A percentile compares a stretch with the other conserved stretches of the same genome.
These are phyloP conservation scores for Agrypnia vestita DNA, from an alignment of 1,140 invertebrate genomes.

Conservation along the genomic window DNA sequence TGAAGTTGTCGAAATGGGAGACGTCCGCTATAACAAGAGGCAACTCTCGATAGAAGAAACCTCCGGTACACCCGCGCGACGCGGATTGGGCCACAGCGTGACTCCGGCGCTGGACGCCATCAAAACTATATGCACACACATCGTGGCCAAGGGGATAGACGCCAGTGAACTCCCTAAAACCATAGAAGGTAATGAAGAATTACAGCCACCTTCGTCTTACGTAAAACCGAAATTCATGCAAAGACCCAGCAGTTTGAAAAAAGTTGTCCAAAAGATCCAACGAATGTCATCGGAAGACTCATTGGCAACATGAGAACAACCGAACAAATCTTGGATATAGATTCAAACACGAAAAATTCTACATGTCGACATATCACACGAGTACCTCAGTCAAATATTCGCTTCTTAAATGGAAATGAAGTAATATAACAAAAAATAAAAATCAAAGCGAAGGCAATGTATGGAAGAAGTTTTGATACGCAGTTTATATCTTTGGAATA, in stretches of 20 bases:
- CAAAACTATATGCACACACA: slow-evolving; percentile 64
- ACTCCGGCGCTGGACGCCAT: slow-evolving; percentile 65
- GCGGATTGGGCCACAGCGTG: slow-evolving; percentile 61
- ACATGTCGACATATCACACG: too few species aligned
- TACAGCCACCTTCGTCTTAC: slow-evolving; percentile 71
- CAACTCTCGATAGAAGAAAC: slow-evolving; percentile 20
- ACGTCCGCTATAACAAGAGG: slow-evolving; percentile 66
- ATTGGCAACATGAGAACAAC: slow-evolving; percentile 29
- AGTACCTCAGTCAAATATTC: too few species aligned
- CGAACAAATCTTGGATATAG: background rate
- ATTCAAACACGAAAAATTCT: background rate
- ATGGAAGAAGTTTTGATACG: too few species aligned
- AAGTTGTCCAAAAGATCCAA: slow-evolving; percentile 54
- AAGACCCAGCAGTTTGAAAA: slow-evolving; percentile 61
- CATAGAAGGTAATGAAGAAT: slow-evolving; percentile 67
- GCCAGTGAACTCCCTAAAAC: slow-evolving; percentile 48
- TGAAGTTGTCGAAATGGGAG: slow-evolving; percentile 71
- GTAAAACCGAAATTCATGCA: slow-evolving; percentile 68
- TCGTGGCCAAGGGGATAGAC: slow-evolving; percentile 62
- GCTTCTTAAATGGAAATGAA: too few species aligned
- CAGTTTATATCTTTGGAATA: too few species aligned
- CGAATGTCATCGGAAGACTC: slow-evolving; percentile 54
- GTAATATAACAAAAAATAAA: too few species aligned
- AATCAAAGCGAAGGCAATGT: too few species aligned
- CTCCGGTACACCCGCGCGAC: slow-evolving; percentile 28